Percentiles rank a stretch among this genome's conserved stretches.
phyloP scores from a whole-genome alignment of 2,797 vertebrate genomes.

The Prionace glauca region DNA sequence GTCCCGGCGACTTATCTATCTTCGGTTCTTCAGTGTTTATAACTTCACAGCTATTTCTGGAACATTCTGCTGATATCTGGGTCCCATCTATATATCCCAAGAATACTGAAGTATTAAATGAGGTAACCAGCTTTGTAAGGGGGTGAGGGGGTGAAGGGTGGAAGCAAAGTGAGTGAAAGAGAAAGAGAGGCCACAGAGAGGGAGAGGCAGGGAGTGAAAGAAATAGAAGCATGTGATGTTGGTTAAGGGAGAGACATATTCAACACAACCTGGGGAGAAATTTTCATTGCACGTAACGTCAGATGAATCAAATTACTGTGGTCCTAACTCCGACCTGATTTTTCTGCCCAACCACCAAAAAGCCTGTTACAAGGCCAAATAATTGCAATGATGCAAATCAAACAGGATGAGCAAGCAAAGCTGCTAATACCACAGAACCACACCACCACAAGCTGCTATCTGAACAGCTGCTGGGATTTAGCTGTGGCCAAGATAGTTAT shows the following conservation, averaged over 20 bases:
- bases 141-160: background rate
- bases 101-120: background rate
- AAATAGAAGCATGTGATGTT: too few species aligned
- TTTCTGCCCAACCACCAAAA: background rate
- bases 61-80: background rate
- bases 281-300: background rate
- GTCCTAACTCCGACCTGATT: background rate
- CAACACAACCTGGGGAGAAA: too few species aligned
- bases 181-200: background rate
- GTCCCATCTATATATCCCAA: background rate
- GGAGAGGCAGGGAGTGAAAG: background rate
- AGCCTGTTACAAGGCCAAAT: background rate
- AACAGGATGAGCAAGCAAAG: background rate
- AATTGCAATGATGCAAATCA: background rate
- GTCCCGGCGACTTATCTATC: too few species aligned
- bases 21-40: background rate
- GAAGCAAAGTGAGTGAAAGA: background rate
- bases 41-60: background rate
- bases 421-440: background rate
- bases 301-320: background rate
- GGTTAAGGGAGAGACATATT: too few species aligned
- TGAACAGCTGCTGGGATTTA: background rate
- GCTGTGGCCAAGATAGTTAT: background rate
- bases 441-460: background rate
- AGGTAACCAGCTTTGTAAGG: background rate